phyloP scores from a whole-genome alignment of 2,797 vertebrate genomes.

The Myiotriccus ornatus region DNA sequence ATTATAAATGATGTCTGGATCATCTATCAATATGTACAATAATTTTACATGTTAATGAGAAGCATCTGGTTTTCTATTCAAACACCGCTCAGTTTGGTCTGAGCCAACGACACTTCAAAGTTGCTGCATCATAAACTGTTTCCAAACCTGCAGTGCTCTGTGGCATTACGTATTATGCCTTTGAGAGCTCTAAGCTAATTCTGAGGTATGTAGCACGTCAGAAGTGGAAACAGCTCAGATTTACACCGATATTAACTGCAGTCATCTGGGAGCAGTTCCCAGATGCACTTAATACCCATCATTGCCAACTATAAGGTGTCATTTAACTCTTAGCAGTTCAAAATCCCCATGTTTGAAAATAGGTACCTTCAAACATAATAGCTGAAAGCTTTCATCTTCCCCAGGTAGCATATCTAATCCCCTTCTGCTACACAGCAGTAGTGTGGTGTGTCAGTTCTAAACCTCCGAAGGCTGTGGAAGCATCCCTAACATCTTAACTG shows the following conservation, averaged over 20 bases:
- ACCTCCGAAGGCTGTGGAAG: not conserved
- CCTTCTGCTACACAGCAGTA: not conserved
- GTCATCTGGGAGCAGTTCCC: not conserved
- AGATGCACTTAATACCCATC: not conserved
- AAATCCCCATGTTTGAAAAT: not conserved
- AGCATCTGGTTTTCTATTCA: not conserved
- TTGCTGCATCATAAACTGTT: not conserved
- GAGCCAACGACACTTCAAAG: not conserved
- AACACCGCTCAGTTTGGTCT: not conserved
- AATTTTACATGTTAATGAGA: not conserved
- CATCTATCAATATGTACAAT: fast-evolving
- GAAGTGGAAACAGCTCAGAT: not conserved
- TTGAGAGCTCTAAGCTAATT: not conserved
- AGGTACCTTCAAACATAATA: not conserved
- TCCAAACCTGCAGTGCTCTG: not conserved
- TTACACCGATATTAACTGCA: not conserved
- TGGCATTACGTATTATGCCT: not conserved
- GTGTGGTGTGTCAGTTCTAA: not conserved
- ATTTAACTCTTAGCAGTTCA: not conserved
- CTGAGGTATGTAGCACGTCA: not conserved
- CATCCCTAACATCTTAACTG: not conserved
- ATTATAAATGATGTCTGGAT: not conserved
- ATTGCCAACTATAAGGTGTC: not conserved
- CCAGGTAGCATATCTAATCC: not conserved
- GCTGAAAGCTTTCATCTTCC: not conserved